Evolutionary conservation across 2,888 invertebrate species (phyloP), one percentile per base, ranked within the genome.

Genomic region (Nomada ferruginata): DNA sequence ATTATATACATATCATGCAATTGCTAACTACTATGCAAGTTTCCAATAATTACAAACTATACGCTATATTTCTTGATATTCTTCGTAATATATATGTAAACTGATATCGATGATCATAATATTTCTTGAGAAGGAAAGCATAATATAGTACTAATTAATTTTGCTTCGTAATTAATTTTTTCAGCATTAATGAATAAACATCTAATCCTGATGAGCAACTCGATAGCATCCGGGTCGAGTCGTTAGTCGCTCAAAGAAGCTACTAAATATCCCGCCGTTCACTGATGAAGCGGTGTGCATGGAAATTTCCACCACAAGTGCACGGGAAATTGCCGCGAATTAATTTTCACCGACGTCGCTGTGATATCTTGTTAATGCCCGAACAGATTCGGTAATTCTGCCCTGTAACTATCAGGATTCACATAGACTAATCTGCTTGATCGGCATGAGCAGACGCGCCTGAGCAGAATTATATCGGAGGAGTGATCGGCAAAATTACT

Each of bases 351-450:
- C 53, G 61, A 71, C 29, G 29, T 66, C 55, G 52, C 13, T 20
- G 26, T 44, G 50, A 55, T 79, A 57, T 72, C 61, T 61, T 75
- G 77, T 66, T 61, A 72, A 79, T 80, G 66, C 79, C 57, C 15
- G 55, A 57, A 68, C 72, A 63, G 72, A 80, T 72, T 80, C 20
- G 61, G 55, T 71, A 79, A 79, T 66, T 42, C 55, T 52, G 20
- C 44, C n/a, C 55, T 55, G 50, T 50, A 78, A 61, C 75, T 75
- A 68, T 68, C 55, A 23, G 57, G 76, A 63, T 74, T 68, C 76
- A 13, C 68, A 13, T 11, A 20, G 76, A 42, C 80, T 79, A 66
- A 66, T 80, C 66, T 44, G 23, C 50, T 80, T 44, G 80, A 72
- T 80, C 66, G 79, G 36, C 60, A 18, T 26, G 60, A n/a, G 61